These are phyloP conservation scores for Mimumesa dahlbomi DNA, from an alignment of 2,888 invertebrate species.

Conservation along the genomic window DNA sequence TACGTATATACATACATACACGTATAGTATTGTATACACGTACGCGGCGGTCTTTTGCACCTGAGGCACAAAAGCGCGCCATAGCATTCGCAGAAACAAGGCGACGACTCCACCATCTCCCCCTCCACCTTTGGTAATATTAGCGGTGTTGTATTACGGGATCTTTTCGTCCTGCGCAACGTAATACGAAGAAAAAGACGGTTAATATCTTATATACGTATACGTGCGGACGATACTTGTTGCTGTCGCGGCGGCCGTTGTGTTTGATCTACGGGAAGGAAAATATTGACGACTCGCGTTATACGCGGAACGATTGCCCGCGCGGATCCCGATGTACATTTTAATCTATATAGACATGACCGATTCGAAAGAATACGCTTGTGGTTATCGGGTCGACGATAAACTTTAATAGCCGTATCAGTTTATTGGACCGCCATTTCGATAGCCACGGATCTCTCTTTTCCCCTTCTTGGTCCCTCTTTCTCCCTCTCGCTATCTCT, in stretches of 20 bases:
- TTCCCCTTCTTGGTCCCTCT: background rate
- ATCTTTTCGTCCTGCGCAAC: too few relatives aligned
- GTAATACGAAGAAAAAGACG: background rate
- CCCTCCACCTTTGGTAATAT: background rate
- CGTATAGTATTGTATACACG: too few relatives aligned
- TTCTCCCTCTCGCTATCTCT: background rate
- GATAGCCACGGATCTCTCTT: conserved; percentile 34
- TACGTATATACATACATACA: too few relatives aligned
- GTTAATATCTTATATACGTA: conserved; percentile 13
- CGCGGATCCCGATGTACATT: background rate
- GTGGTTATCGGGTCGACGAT: conserved; percentile 48
- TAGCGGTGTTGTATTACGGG: too few relatives aligned
- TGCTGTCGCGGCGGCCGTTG: conserved; percentile 35
- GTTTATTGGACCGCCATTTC: conserved; percentile 48
- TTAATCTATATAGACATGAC: background rate
- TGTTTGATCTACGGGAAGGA: background rate
- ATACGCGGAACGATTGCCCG: background rate
- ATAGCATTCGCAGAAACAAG: conserved; percentile 16
- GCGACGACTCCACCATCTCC: conserved; percentile 16
- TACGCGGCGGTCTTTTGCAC: conserved; percentile 5
- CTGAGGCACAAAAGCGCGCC: conserved; percentile 35
- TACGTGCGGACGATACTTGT: conserved; percentile 47
- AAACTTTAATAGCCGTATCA: conserved; percentile 54
- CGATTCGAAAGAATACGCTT: conserved; percentile 22
- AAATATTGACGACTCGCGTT: conserved; percentile 2